Base-by-base conservation (phyloP, 2,113 vertebrate genomes). In the Pipa parva region DNA sequence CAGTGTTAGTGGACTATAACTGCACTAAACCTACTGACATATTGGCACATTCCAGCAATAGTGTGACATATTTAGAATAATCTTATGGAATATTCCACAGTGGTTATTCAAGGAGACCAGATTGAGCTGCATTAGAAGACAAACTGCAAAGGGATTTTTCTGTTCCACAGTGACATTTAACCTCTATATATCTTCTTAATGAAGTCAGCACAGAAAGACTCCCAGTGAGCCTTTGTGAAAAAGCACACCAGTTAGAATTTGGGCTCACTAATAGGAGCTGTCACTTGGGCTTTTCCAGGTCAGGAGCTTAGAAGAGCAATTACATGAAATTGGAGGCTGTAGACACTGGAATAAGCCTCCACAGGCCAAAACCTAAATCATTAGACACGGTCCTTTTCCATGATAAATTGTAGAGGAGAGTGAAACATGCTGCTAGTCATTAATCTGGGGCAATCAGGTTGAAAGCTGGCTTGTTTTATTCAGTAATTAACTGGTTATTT, bases 401-500 rank as follows among this genome's bases (percentile, higher is more conserved):
- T 96, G 95, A 97, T 96, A 88, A 95, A 98, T 95, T 90, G 91
- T 88, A 75, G 79, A 78, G 77, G 80, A 84, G 63, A 89, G 77
- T 77, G 89, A 94, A 94, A 92, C 88, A 80, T 36, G 71, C 82
- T 85, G 89, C 87, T 81, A 83, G 88, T 85, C 92, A 97, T 97
- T 97, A 93, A 97, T 97, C 94, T 94, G 81, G 85, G 87, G 87
- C 89, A 90, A 91, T 92, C 88, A 90, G 87, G 85, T 91, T 88
- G 87, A 87, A 90, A 87, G 82, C 87, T 83, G 80, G 80, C 75
- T 81, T 86, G 87, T 88, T 92, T 91, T 87, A 83, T 87, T 86
- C 91, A 83, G 91, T 93, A 95, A 97, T 97, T 95, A 94, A 91
- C 81, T 85, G 87, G 89, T 91, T 92, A 88, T 89, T 91, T 92